These are phyloP conservation scores for Sebastes fasciatus DNA, from an alignment of 2,113 vertebrate genomes.

Conservation along the genomic window DNA sequence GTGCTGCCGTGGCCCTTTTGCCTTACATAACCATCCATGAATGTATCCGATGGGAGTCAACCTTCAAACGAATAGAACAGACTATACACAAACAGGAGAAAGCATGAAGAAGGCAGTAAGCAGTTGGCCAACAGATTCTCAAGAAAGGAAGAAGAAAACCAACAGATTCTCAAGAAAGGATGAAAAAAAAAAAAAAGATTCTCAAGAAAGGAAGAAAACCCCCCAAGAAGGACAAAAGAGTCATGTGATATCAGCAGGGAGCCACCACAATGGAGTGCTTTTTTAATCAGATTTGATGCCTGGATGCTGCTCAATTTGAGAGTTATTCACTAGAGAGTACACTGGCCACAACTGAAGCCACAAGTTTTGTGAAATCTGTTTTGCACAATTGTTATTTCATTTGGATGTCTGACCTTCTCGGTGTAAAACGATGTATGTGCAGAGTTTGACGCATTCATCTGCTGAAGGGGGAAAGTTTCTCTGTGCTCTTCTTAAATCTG, in stretches of 20 bases:
- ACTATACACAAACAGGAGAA: not conserved
- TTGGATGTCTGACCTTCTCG: not conserved
- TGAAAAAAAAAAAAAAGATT: not conserved
- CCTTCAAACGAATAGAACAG: not conserved
- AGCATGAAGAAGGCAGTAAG: not conserved
- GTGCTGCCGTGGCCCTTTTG: not conserved
- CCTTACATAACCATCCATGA: constrained; percentile 26
- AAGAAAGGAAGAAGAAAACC: not conserved
- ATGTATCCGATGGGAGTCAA: constrained; percentile 1
- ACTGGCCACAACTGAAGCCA: not conserved
- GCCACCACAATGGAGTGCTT: not conserved
- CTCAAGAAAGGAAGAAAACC: not conserved
- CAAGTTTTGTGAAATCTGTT: not conserved
- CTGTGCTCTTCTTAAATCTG: too few species aligned
- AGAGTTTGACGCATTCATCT: not conserved
- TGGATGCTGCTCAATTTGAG: not conserved
- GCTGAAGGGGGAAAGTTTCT: not conserved
- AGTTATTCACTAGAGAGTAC: not conserved
- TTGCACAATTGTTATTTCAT: not conserved
- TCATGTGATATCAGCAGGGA: too few species aligned
- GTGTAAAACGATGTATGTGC: not conserved
- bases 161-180: too few species aligned
- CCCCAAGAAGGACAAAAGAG: not conserved
- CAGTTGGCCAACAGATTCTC: not conserved
- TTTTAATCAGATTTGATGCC: not conserved